Evolutionary conservation across 1,140 invertebrate genomes (phyloP), one percentile per base, ranked within the genome.

Genomic region (Caenorhabditis latens): DNA sequence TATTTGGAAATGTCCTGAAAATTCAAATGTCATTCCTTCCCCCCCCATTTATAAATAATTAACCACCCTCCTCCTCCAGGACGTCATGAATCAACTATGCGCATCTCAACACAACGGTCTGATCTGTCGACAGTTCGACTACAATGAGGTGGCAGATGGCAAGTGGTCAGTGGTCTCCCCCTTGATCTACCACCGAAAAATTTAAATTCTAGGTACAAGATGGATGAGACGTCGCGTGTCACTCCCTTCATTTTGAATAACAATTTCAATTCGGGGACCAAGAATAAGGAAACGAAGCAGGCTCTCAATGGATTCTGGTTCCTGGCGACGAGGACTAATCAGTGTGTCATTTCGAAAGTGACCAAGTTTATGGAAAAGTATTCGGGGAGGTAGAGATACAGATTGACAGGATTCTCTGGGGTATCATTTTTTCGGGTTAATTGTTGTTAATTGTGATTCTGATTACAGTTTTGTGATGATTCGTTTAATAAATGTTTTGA

Each of bases 201-300:
- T 32, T 32, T 32, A 2, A 32, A 32, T 84, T 83, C 7, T 61
- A 87, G 86, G 86, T 90, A 91, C 63, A 92, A 91, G 82, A 67
- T 92, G 85, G 90, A 89, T 46, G 88, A 91, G 21, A 43, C 43
- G 46, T 90, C 91, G 57, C 82, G 91, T 16, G 79, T 84, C 50
- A 75, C 61, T 9, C 91, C 91, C 13, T 88, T 65, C 19, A 90
- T 91, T 32, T 89, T 91, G 11, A 91, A 91, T 32, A 91, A 91
- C 55, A 91, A 91, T 84, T 92, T 89, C 75, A 91, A 91, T 71
- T 84, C 91, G 48, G 91, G 91, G 50, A 91, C 86, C 0, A 85
- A 88, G 14, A 91, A 90, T 71, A 91, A 91, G 79, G 88, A 84
- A 40, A 84, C 46, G 13, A n/a, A 48, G 16, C 85, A 89, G 46